Evolutionary conservation across 1,140 invertebrate species (phyloP).

Genomic region (Drosophila mauritiana): DNA sequence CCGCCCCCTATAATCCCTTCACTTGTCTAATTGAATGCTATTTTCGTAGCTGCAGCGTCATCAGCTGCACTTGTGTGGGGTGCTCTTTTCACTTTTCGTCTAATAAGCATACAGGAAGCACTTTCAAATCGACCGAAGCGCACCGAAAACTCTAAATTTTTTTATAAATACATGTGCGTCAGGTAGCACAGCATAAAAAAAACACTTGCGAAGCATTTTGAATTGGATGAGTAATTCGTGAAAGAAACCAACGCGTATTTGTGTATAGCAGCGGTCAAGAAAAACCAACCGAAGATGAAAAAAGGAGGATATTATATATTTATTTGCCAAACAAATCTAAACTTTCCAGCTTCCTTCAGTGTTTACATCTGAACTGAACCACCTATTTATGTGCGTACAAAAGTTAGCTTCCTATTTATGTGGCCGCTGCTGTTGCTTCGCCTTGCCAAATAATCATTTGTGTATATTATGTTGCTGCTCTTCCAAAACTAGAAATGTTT

Average conservation of each 20-base stretch:
- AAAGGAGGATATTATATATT: no score
- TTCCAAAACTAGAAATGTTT: constrained; percentile 47
- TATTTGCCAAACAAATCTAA: not conserved
- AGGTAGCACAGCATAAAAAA: constrained; percentile 67
- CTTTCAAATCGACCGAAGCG: constrained; percentile 57
- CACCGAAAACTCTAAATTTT: constrained; percentile 25
- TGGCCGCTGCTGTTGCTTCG: constrained; percentile 24
- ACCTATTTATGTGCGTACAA: not conserved
- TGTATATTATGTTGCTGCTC: constrained; percentile 57
- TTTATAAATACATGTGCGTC: constrained; percentile 17
- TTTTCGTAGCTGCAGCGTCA: constrained; percentile 73
- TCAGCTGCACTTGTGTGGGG: constrained; percentile 47
- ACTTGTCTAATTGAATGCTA: constrained; percentile 79
- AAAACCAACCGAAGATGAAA: not conserved
- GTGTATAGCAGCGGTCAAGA: constrained; percentile 1
- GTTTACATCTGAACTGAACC: not conserved
- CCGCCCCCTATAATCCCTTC: constrained; percentile 19
- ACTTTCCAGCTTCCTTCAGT: not conserved
- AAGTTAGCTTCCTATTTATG: constrained; percentile 7
- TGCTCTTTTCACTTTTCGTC: constrained; percentile 75
- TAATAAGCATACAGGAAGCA: constrained; percentile 81
- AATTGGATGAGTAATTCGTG: constrained; percentile 68
- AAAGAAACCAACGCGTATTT: constrained; percentile 9
- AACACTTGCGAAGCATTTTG: constrained; percentile 68
- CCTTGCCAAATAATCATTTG: constrained; percentile 20